Evolutionary conservation across 2,113 vertebrate genomes (phyloP).

Genomic region (Podarcis cretensis): DNA sequence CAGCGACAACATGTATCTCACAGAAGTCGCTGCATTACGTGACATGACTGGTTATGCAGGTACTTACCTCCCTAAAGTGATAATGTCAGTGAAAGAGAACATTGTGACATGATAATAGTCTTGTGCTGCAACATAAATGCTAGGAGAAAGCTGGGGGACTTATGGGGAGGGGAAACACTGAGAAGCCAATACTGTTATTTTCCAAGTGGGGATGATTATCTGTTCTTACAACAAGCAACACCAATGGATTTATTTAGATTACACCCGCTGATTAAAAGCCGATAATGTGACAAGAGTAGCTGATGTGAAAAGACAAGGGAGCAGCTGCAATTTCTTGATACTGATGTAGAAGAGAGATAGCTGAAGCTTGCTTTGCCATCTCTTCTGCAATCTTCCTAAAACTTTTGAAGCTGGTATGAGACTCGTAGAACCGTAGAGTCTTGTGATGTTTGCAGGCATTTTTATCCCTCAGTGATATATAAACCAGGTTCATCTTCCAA

Average conservation of each 20-base stretch:
- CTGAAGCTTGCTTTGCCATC: neutral
- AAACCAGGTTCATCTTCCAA: neutral
- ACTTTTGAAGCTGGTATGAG: neutral
- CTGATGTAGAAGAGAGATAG: slow-evolving; percentile 13
- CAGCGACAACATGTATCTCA: neutral
- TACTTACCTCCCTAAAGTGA: slow-evolving; percentile 8
- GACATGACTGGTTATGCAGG: neutral
- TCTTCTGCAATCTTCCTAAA: neutral
- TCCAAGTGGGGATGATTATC: neutral
- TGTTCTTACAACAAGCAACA: slow-evolving; percentile 21
- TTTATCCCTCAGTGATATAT: neutral
- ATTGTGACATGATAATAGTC: neutral
- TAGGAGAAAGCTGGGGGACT: neutral
- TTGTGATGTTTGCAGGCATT: neutral
- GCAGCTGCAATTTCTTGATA: slow-evolving; percentile 10
- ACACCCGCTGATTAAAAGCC: slow-evolving; percentile 28
- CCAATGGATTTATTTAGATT: slow-evolving; percentile 16
- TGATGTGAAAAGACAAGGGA: slow-evolving; percentile 26
- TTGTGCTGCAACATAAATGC: neutral
- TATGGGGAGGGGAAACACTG: neutral
- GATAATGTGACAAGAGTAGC: slow-evolving; percentile 31
- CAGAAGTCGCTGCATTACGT: neutral
- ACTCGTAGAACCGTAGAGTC: neutral
- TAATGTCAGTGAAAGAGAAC: neutral
- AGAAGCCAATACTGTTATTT: neutral